Base-by-base conservation (phyloP, 2,888 invertebrate species). In the Scelioninae gen. 2 region DNA sequence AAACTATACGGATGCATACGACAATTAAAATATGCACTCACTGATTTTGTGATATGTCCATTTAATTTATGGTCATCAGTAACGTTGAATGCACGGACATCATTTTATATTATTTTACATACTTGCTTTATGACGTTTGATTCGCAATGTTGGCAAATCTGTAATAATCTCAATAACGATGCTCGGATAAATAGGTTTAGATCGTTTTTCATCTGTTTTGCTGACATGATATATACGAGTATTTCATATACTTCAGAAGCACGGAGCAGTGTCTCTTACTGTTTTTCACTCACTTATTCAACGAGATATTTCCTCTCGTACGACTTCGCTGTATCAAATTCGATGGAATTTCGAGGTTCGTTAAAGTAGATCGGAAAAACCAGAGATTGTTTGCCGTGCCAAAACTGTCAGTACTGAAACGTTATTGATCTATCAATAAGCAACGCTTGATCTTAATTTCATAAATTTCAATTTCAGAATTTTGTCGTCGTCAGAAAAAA, bases 341-440 rank as follows among this genome's bases (percentile, higher is more conserved):
- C 37, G 39, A 57, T 46, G 31, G 31, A 52, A 57, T 60, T 11
- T 50, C 57, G 57, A 63, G 57, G 28, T 64, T 70, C 63, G 63
- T 57, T 57, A 52, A 63, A 57, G 63, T 37, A 33, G 43, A 45
- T 18, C 35, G 25, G 64, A 45, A 64, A 64, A 64, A 53, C 64
- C 64, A 64, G 57, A 55, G 57, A 65, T 55, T 55, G 55, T 55
- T 55, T 55, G 48, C 37, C 55, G 48, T 48, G 43, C 55, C 65
- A 55, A 65, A 65, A 65, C 57, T 55, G 55, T 65, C n/a, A n/a
- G 65, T 65, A 19, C 55, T 31, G 65, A 19, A n/a, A 43, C 48
- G 9, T 50, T 45, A 67, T 67, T 67, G 50, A 41, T 41, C 57
- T 41, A 50, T 39, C 57, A 50, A 67, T 57, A 57, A 37, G 16